Evolutionary conservation across 2,797 vertebrate species (phyloP), one percentile per base, ranked within the genome.

Genomic region (Anniella stebbinsi): DNA sequence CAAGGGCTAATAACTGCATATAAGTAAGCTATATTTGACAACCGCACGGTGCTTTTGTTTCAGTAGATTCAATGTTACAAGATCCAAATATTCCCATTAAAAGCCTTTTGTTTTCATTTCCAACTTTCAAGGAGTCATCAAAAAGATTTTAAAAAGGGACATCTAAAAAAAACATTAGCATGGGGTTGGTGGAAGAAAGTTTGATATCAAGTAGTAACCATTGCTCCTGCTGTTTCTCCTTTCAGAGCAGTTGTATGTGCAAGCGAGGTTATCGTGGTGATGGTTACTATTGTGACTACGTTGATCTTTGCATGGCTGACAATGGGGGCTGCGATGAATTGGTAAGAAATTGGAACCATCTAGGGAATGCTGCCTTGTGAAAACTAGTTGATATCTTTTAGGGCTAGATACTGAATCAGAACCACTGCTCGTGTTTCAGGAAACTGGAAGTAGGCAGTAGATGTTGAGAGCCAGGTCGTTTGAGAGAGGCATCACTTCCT

Each of bases 291-390:
- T 99, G 99, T 86, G 97, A 98, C 80, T 95, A 97, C 0, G 94
- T 99, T 63, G 97, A 99, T 94, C 98, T 98, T 0, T 99, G 99
- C 92, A 69, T 94, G 38, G 92, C 88, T 45, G 94, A 97, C 75
- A 98, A 98, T 0, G 98, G 98, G 25, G 99, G 98, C 93, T 99
- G 99, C 94, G 98, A 99, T 25, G 94, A 89, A 1, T 80, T 98
- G 98, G 99, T 99, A 95, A 97, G 97, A 91, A 72, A 4, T 51
- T 84, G 0, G 87, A 67, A 73, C 67, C 21, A 13, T 89, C 1
- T 87, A 67, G 1, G 48, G 60, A 75, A 33, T 36, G 2, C 23
- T 83, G 33, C 84, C 23, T 36, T 77, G 41, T 6, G 57, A 2
- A 10, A 2, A 70, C 69, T 75, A 81, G 1, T 54, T 86, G 21